Evolutionary conservation across 2,888 invertebrate species (phyloP).

Genomic region (Melipona beecheii): DNA sequence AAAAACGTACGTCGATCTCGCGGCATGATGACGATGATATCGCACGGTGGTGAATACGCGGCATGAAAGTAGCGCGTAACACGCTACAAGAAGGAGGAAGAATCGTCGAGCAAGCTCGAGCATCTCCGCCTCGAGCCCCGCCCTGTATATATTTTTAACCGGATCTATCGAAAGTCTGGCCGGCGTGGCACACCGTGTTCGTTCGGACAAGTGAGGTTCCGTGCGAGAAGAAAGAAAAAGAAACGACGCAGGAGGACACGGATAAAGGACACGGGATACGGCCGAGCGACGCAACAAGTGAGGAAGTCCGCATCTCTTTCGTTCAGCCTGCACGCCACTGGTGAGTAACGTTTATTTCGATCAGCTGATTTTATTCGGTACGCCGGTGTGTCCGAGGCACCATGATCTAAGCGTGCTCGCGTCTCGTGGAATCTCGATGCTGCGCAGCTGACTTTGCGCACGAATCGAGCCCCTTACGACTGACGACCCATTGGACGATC

Average conservation of each 20-base stretch:
- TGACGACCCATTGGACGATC: conserved; percentile 9
- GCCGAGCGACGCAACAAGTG: conserved; percentile 46
- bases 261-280: conserved; percentile 3
- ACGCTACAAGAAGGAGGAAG: conserved; percentile 14
- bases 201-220: conserved; percentile 3
- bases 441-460: conserved; percentile 15
- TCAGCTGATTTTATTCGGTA: conserved; percentile 41
- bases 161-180: conserved; percentile 31
- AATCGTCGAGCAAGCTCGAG: conserved; percentile 41
- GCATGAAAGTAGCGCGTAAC: conserved; percentile 3
- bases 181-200: conserved; percentile 18
- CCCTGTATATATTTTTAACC: conserved; percentile 66
- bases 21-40: conserved; percentile 15
- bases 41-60: background rate
- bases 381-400: conserved; percentile 5
- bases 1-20: conserved; percentile 12
- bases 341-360: conserved; percentile 40
- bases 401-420: conserved; percentile 7
- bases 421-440: conserved; percentile 10
- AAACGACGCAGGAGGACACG: background rate
- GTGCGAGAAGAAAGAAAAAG: background rate
- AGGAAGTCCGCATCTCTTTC: conserved; percentile 4
- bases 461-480: background rate
- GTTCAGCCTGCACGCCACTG: conserved; percentile 1
- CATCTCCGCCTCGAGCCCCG: conserved; percentile 54